Base-by-base conservation (phyloP, 2,797 vertebrate species). In the Siniperca undulata region DNA sequence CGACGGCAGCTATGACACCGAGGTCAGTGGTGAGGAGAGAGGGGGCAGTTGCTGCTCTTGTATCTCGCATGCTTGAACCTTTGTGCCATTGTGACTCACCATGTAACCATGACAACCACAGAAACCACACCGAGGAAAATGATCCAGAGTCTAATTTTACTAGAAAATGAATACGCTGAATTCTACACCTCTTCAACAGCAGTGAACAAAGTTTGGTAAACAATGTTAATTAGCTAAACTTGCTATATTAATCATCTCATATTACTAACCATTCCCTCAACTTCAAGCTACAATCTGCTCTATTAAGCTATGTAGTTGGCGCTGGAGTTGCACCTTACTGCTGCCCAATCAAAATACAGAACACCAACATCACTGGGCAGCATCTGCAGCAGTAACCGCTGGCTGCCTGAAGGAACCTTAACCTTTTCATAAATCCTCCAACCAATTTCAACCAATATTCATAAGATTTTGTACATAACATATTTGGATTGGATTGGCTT, bases 61-160 rank as follows among this genome's bases (percentile, higher is more conserved):
- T 19, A n/a, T 58, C 3, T 36, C 6, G 0, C 27, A 13, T 42
- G 53, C 61, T 46, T 53, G 13, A 14, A 70, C 68, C 60, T 59
- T 70, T 58, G n/a, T 27, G 65, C 19, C 4, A 5, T 19, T n/a
- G 30, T 40, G 19, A 42, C 19, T 24, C 0, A 22, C 0, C 22
- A 4, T 16, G 56, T 67, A 52, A 60, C 74, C 80, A 67, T 59
- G 66, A 38, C 66, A 14, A 68, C 62, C 56, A 48, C 55, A 48
- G 11, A 42, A 59, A 77, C 60, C 7, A 22, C 60, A 40, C 16
- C 0, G 13, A 52, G 34, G 71, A 52, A 53, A 52, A 40, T 3
- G 2, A 74, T 55, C 36, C 38, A 46, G 59, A 44, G 5, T 0
- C 11, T 24, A 34, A 55, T 53, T 53, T 42, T 17, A n/a, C 44